Conservation (phyloP, 2,888 invertebrate genomes). For the Phymatocera aterrima region DNA sequence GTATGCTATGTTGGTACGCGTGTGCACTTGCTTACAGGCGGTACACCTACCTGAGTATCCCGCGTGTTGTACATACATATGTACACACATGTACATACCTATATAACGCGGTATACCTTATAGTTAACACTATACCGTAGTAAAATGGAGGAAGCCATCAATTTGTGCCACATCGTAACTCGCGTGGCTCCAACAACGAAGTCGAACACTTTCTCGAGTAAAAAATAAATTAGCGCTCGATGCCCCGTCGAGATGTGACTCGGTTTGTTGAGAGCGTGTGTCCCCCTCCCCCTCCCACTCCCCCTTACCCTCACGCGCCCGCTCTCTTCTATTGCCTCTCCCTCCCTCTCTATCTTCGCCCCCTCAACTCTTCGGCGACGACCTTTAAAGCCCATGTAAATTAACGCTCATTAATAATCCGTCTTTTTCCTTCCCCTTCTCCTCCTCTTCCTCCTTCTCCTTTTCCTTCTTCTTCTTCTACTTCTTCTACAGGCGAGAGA, state of each 20-base stretch:
- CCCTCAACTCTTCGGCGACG: neutral
- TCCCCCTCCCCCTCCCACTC: no score
- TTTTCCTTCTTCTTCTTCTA: no score
- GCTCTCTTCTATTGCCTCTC: no score
- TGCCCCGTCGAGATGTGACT: constrained; percentile 25
- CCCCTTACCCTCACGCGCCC: no score
- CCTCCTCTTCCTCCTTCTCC: no score
- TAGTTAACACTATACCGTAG: constrained; percentile 29
- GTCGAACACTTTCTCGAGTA: constrained; percentile 35
- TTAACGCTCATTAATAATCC: neutral
- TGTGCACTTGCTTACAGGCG: neutral
- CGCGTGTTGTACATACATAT: neutral
- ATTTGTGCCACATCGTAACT: constrained; percentile 37
- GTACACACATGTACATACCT: neutral
- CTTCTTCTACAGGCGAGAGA: no score
- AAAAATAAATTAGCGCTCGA: constrained; percentile 37
- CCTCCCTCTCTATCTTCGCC: neutral
- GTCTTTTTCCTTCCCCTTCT: neutral
- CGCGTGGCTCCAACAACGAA: constrained; percentile 31
- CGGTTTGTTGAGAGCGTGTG: neutral
- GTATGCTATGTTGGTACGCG: neutral
- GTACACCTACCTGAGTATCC: constrained; percentile 21
- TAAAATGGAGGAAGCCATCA: constrained; percentile 39
- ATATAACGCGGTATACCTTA: neutral
- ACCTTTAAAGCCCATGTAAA: neutral